Percentiles rank a stretch among this genome's conserved stretches.
phyloP scores from a whole-genome alignment of 2,797 vertebrate species.

The Acropternis orthonyx region DNA sequence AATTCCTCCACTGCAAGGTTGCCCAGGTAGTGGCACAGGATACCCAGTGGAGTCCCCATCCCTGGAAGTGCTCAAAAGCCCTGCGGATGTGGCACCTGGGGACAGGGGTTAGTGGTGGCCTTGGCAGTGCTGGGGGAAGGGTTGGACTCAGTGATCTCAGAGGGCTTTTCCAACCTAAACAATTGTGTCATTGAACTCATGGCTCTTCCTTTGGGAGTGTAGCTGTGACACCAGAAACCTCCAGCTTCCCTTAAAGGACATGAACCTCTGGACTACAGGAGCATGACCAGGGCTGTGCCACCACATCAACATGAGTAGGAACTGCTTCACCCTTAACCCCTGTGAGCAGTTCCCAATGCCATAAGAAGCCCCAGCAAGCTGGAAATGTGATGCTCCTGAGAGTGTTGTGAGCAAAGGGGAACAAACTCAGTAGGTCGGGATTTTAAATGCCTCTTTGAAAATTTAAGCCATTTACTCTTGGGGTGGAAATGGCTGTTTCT shows the following conservation, averaged over 20 bases:
- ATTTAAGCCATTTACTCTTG: background rate
- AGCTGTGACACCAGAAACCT: background rate
- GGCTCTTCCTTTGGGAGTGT: background rate
- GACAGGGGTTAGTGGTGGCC: background rate
- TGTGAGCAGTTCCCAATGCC: background rate
- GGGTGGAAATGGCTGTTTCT: background rate
- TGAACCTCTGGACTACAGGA: background rate
- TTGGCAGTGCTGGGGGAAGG: background rate
- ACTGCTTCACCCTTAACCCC: background rate
- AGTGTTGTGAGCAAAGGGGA: background rate
- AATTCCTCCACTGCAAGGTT: background rate
- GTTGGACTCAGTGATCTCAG: background rate
- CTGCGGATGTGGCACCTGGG: background rate
- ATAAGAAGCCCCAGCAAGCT: background rate
- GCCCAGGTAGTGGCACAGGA: background rate
- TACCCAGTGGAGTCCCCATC: background rate
- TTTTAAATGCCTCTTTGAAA: background rate
- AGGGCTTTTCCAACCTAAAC: background rate
- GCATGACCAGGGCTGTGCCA: background rate
- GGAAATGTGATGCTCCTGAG: background rate
- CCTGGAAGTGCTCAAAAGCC: background rate
- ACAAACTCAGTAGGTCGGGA: fast-evolving
- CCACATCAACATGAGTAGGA: background rate
- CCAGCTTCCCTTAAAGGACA: background rate
- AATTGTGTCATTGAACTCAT: fast-evolving